Base-by-base conservation (phyloP, 2,888 invertebrate genomes). In the Sinhomidia bicolor region DNA sequence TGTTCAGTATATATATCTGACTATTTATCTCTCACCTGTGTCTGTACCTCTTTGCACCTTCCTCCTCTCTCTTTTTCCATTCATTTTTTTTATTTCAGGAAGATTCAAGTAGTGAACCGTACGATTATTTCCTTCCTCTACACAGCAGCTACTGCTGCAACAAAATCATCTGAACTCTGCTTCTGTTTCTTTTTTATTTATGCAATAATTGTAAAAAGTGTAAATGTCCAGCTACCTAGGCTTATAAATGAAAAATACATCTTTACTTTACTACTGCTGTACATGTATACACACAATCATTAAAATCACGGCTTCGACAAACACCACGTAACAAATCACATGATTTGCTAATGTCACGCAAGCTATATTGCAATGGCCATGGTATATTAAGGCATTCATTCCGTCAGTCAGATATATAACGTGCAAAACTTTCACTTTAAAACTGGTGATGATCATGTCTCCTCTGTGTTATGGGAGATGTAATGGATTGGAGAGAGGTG, bases 401-500 rank as follows among this genome's bases (percentile, higher is more conserved):
- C 36, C 7, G 36, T 7, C 36, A 36, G 4, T 36, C 7, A 62
- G n/a, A 62, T 36, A 62, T 14, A 62, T 76, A 17, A 76, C 26
- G 51, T 54, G 29, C 10, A 26, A 57, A 79, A 83, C 83, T 83
- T 83, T 83, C 83, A 74, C 83, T 83, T 83, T 41, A 81, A 54
- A 81, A 68, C 65, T 68, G 57, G n/a, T n/a, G n/a, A n/a, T n/a
- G n/a, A n/a, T n/a, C n/a, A 54, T n/a, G 32, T 71, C 82, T 54
- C 9, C 36, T 82, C 20, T 41, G 36, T 4, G 14, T 6, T 57
- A 9, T 57, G n/a, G 20, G 23, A 62, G 9, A 36, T 14, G 26
- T 29, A 62, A 62, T 17, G 51, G 4, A 47, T 23, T 57, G 57
- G 57, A 57, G 57, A 23, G 57, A n/a, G 10, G 14, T 62, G 29